Base-by-base conservation (phyloP, 92 coral and sea anemone genomes). In the Epizoanthus scotinus region DNA sequence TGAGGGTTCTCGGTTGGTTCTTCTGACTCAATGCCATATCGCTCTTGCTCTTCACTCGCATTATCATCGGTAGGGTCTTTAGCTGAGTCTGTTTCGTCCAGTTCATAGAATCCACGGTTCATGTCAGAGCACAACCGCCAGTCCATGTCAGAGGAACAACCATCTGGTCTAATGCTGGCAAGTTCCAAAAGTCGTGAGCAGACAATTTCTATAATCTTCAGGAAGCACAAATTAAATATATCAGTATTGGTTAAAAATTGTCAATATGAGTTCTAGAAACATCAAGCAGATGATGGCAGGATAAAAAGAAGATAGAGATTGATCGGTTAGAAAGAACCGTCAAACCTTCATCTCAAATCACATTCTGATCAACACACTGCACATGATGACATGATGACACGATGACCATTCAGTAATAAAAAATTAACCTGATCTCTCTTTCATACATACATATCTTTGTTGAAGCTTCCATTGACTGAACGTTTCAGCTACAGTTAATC, bases 171-270 rank as follows among this genome's bases (percentile, higher is more conserved):
- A 36, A 95, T 86, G 65, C 82, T 89, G 27, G 94, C 94, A 19
- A 92, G 84, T 53, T 92, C 91, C 61, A 92, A 78, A 18, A 92
- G 78, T 38, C 97, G 90, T 42, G 91, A 85, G 60, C 97, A 92
- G 34, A 85, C 82, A 52, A 82, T 47, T 20, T 80, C 86, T 26
- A 92, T 83, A 31, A 92, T 73, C 91, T 92, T 62, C 1, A 70
- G 24, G 10, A 8, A 34, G 61, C 15, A 38, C 59, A 38, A 59
- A 12, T 38, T 8, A 22, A 22, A 14, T n/a, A 57, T 1, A 24
- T 40, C 53, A n/a, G n/a, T n/a, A n/a, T 18, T 24, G 34, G 27
- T 62, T 10, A 29, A n/a, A 29, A 19, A 27, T 60, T 60, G 31
- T 20, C 24, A 60, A 20, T 24, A 27, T 9, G 65, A 21, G 24